Percentiles rank a stretch among this genome's conserved stretches.
phyloP scores from a whole-genome alignment of 1,140 invertebrate species.

The Medauroidea extradentata region DNA sequence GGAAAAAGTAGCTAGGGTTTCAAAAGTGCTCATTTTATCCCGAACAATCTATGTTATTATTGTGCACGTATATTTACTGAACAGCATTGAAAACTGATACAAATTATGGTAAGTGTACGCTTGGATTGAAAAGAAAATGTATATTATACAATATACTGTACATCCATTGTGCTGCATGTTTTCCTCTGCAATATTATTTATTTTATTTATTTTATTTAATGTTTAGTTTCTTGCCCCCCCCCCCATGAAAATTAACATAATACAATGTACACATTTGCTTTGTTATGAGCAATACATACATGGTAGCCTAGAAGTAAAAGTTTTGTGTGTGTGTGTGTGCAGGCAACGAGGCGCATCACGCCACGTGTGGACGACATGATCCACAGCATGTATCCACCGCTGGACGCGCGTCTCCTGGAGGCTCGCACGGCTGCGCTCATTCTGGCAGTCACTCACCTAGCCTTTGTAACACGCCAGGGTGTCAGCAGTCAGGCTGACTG shows the following conservation, averaged over 20 bases:
- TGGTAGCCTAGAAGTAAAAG: conserved; percentile 4
- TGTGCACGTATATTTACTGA: no score
- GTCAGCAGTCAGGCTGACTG: conserved; percentile 51
- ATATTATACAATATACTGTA: no score
- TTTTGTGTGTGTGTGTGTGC: conserved; percentile 11
- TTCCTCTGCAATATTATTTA: no score
- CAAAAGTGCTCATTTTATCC: no score
- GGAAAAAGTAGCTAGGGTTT: no score
- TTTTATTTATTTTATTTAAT: no score
- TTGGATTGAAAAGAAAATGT: no score
- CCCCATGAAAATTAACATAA: not conserved
- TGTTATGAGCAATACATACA: not conserved
- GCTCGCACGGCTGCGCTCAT: conserved; percentile 64
- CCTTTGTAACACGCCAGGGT: conserved; percentile 52
- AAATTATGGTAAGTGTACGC: no score
- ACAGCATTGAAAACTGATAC: no score
- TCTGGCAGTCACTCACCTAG: conserved; percentile 65
- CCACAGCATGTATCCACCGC: conserved; percentile 64
- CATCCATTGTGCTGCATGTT: no score
- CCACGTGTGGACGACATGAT: conserved; percentile 70
- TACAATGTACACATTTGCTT: not conserved
- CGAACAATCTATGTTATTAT: no score
- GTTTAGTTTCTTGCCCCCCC: no score
- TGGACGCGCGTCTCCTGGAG: conserved; percentile 65
- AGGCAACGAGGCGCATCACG: conserved; percentile 62